Percentiles rank a stretch among this genome's conserved stretches.
Conservation (phyloP, 2,797 vertebrate species). For the Dallia pectoralis region DNA sequence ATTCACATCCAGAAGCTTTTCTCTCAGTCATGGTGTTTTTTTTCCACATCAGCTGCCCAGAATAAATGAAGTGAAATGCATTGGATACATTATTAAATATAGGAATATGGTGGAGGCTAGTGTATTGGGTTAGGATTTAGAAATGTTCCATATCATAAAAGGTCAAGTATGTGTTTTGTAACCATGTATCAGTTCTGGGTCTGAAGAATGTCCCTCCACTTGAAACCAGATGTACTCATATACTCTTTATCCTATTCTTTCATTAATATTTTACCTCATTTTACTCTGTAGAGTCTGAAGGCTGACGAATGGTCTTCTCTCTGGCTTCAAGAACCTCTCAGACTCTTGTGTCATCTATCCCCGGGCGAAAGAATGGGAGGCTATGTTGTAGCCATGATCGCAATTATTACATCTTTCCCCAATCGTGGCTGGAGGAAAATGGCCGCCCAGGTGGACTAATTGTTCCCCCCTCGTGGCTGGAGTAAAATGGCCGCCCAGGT, state of each 20-base stretch:
- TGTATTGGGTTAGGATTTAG: constrained; percentile 9
- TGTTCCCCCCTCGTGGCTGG: constrained; percentile 52
- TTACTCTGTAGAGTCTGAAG: constrained; percentile 73
- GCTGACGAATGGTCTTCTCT: constrained; percentile 72
- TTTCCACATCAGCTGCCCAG: constrained; percentile 39
- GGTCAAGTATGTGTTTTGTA: constrained; percentile 26
- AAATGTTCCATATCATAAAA: constrained; percentile 25
- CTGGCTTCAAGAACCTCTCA: constrained; percentile 68
- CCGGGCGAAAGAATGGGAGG: constrained; percentile 54
- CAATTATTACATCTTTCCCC: constrained; percentile 64
- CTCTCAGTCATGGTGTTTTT: constrained; percentile 40
- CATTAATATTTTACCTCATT: constrained; percentile 8
- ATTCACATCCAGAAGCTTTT: constrained; percentile 32
- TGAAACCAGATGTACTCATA: constrained; percentile 27
- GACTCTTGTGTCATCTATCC: constrained; percentile 64
- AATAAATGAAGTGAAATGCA: background rate
- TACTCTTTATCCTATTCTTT: constrained; percentile 15
- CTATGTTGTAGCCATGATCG: constrained; percentile 68
- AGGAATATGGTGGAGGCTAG: background rate
- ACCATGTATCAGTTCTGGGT: background rate
- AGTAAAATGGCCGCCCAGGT: constrained; percentile 67
- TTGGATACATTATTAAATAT: background rate
- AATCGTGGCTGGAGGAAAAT: constrained; percentile 66
- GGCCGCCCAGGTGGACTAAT: constrained; percentile 56
- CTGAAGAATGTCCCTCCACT: background rate